Evolutionary conservation across 2,113 vertebrate species (phyloP).

Genomic region (Suncus etruscus): DNA sequence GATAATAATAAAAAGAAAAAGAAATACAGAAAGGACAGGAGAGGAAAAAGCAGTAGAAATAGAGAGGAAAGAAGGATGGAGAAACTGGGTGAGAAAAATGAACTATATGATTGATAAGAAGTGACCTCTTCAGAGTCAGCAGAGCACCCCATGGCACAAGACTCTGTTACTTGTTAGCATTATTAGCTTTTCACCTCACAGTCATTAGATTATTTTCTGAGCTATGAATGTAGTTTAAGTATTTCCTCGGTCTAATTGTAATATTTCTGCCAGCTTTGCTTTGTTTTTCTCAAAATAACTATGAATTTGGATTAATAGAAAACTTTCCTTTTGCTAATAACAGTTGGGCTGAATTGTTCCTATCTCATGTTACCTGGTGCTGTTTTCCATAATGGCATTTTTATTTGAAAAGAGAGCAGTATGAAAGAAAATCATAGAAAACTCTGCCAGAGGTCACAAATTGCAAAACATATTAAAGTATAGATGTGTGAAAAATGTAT

Average conservation of each 20-base stretch:
- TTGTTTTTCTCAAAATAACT: conserved; percentile 51
- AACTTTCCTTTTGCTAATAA: conserved; percentile 44
- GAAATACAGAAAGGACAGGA: neutral
- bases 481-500: conserved; percentile 16
- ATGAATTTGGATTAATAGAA: conserved; percentile 65
- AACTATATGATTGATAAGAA: neutral
- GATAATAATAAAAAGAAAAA: neutral
- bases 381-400: conserved; percentile 60
- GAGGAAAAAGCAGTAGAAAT: neutral
- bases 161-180: neutral
- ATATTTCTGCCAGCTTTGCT: conserved; percentile 55
- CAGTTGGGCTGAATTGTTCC: neutral
- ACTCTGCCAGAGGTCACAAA: conserved; percentile 54
- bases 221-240: neutral
- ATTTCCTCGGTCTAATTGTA: neutral
- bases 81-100: neutral
- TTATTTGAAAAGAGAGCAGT: conserved; percentile 55
- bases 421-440: neutral
- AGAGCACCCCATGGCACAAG: neutral
- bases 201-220: conserved; percentile 32
- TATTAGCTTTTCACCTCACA: conserved; percentile 2
- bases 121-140: conserved; percentile 9
- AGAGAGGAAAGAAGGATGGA: neutral
- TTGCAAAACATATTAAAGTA: conserved; percentile 56
- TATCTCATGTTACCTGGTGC: neutral